These are phyloP conservation scores for Acyrthosiphon pisum DNA, from an alignment of 1,140 invertebrate species.

Conservation along the genomic window DNA sequence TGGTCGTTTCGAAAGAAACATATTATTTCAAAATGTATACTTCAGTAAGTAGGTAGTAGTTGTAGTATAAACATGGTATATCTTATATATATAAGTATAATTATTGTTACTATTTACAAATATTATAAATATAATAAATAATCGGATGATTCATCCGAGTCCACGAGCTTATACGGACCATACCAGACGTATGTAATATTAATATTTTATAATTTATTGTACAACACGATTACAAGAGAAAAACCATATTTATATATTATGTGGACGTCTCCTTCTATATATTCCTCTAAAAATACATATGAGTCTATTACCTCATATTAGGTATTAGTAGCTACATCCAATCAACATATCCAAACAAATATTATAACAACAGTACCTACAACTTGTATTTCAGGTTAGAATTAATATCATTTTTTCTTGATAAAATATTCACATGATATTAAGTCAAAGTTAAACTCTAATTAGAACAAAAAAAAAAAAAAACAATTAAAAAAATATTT, in stretches of 20 bases:
- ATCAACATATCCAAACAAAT: background rate
- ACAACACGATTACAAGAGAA: background rate
- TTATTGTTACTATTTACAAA: background rate
- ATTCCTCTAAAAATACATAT: background rate
- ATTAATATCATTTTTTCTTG: background rate
- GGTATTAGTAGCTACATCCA: too few species aligned
- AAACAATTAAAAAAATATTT: too few species aligned
- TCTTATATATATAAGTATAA: background rate
- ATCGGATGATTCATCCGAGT: background rate
- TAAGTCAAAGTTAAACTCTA: too few species aligned
- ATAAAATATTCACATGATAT: background rate
- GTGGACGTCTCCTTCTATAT: background rate
- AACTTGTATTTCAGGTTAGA: background rate
- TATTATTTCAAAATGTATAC: background rate
- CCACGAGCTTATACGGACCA: background rate
- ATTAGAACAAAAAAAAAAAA: too few species aligned
- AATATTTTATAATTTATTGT: slow-evolving; percentile 13
- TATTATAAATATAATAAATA: background rate
- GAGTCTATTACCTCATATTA: too few species aligned
- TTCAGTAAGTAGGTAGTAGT: background rate
- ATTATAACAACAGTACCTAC: too few species aligned
- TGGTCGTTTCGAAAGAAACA: background rate
- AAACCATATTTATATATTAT: background rate
- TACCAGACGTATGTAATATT: background rate
- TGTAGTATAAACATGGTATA: background rate